These are phyloP conservation scores for Drosophila bocqueti DNA, from an alignment of 1,140 invertebrate species.

Conservation along the genomic window DNA sequence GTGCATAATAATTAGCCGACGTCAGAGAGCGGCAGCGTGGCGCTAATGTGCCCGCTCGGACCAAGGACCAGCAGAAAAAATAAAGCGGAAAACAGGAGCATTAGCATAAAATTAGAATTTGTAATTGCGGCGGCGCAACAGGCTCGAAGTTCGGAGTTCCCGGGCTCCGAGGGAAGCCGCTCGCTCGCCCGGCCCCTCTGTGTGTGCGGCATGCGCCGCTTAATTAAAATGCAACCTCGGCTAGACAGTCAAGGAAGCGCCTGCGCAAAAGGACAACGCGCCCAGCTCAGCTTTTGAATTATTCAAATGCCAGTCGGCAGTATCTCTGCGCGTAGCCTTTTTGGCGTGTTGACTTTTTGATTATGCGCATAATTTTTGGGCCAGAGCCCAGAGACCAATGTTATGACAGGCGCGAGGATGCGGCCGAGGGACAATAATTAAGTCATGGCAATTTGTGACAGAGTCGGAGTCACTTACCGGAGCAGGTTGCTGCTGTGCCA, in stretches of 20 bases:
- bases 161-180: slow-evolving; percentile 9
- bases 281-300: slow-evolving; percentile 78
- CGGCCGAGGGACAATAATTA: slow-evolving; percentile 64
- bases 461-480: slow-evolving; percentile 13
- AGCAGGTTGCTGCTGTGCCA: slow-evolving; percentile 28
- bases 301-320: slow-evolving; percentile 63
- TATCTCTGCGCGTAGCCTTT: slow-evolving; percentile 67
- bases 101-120: slow-evolving; percentile 85
- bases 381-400: slow-evolving; percentile 27
- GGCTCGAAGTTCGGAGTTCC: slow-evolving; percentile 33
- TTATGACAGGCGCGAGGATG: slow-evolving; percentile 57
- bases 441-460: slow-evolving; percentile 72
- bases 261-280: slow-evolving; percentile 79
- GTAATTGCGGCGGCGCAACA: slow-evolving; percentile 83
- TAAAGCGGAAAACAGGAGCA: slow-evolving; percentile 51
- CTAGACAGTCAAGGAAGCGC: slow-evolving; percentile 62
- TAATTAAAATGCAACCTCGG: slow-evolving; percentile 78
- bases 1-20: slow-evolving; percentile 79
- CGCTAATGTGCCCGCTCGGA: slow-evolving; percentile 45
- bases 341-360: slow-evolving; percentile 78
- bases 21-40: slow-evolving; percentile 3
- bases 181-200: slow-evolving; percentile 32
- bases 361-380: slow-evolving; percentile 81
- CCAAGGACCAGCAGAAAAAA: slow-evolving; percentile 57
- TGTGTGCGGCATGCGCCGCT: slow-evolving; percentile 72